Evolutionary conservation across 1,140 invertebrate genomes (phyloP), one percentile per base, ranked within the genome.

Genomic region (Drosophila pruinosa): DNA sequence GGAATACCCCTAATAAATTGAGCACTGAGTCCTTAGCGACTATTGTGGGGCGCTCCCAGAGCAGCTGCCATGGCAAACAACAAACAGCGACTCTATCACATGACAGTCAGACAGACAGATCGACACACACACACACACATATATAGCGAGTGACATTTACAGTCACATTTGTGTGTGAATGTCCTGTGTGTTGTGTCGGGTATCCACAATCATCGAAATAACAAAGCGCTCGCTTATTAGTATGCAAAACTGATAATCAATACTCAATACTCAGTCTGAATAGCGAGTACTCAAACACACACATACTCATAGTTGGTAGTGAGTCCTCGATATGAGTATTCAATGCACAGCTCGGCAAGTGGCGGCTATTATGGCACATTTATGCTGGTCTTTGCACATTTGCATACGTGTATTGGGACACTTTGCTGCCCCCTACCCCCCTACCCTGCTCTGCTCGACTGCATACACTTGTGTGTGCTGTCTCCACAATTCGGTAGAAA

Each of bases 241-340:
- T 80, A 85, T 85, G 81, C 81, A 85, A 86, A 85, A 80, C 81
- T 86, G 81, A 86, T 85, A 85, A 85, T 85, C 81, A 85, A 86
- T 85, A 77, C 72, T 75, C 67, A 72, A 53, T 67, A 67, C 73
- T 58, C 47, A 59, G 65, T 39, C 58, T 39, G 56, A 61, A 59
- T 59, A 59, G 24, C 45, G 26, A 24, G 14, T 1, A 59, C 43
- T 24, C 43, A 38, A n/a, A 57, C 24, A 45, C 41, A 28, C 52
- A 22, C 34, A 26, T 19, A 39, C 54, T 43, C 38, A 21, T 4
- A 8, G 22, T 57, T 21, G 2, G 41, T 21, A 45, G 17, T 58
- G 36, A 41, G n/a, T 54, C 19, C 26, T 62, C 15, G n/a, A 45
- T 36, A 24, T 14, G 57, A 38, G 58, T 50, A 19, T 47, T 57